Conservation (phyloP, 2,888 invertebrate species). For the Notocelia uddmanniana region DNA sequence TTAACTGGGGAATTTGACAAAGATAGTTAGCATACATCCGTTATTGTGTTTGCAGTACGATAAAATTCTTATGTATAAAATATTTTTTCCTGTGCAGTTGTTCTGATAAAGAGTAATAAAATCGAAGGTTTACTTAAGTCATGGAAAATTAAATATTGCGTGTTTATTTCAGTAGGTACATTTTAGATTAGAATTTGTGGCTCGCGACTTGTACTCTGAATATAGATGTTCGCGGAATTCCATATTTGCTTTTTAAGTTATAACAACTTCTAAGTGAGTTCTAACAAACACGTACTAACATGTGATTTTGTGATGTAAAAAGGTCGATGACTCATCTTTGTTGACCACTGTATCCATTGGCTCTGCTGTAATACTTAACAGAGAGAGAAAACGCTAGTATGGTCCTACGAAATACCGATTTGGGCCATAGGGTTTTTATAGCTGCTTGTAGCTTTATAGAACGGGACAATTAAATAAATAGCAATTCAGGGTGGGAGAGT, state of each 20-base stretch:
- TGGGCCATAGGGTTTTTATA: too few relatives aligned
- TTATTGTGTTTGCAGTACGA: conserved; percentile 11
- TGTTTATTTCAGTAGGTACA: neutral
- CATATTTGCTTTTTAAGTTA: neutral
- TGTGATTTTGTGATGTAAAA: neutral
- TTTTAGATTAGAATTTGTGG: conserved; percentile 2
- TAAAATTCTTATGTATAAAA: conserved; percentile 6
- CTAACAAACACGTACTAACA: neutral
- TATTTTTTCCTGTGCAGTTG: conserved; percentile 9
- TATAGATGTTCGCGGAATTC: conserved; percentile 5
- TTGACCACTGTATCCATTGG: neutral
- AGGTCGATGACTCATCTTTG: conserved; percentile 11
- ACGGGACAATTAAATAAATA: too few relatives aligned
- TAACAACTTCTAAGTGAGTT: neutral
- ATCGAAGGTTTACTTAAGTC: conserved; percentile 3
- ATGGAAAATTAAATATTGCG: conserved; percentile 16
- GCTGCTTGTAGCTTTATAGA: too few relatives aligned
- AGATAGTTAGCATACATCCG: conserved; percentile 12
- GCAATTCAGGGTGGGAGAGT: too few relatives aligned
- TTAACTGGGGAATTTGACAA: neutral
- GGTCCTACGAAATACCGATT: too few relatives aligned
- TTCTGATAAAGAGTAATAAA: conserved; percentile 16
- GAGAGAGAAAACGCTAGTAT: too few relatives aligned
- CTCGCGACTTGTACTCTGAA: neutral
- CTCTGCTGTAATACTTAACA: too few relatives aligned